Evolutionary conservation across 92 coral and sea anemone species (phyloP), one percentile per base, ranked within the genome.

Genomic region (Porites cylindrica): DNA sequence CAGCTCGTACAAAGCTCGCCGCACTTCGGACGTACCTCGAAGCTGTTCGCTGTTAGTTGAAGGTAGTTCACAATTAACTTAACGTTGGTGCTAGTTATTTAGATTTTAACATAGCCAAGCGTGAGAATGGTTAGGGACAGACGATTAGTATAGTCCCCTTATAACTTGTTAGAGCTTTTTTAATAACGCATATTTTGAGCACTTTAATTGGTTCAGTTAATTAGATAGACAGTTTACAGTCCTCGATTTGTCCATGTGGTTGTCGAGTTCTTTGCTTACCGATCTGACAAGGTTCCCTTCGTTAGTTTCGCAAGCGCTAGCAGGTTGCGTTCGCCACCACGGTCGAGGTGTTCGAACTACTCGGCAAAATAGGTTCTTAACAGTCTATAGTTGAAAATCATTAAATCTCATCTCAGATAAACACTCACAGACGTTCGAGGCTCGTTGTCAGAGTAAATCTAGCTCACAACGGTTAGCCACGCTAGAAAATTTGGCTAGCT

Each of bases 41-140:
- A 71, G 76, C 76, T 71, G 76, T 43, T 71, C 76, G 77, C 61
- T 73, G 77, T 43, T 73, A 16, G 16, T 73, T 73, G 77, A 73
- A 73, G 77, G 77, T 73, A 73, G 0, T 73, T 50, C 58, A 51
- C 59, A 72, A 72, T 43, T 43, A 72, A 72, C 24, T 32, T 32
- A 73, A 51, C 38, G 59, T 51, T 72, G 47, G 19, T 70, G 75
- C 53, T 43, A 7, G 59, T 17, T 43, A 51, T 73, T 72, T 73
- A 51, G 77, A 19, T 73, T 72, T n/a, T 51, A 72, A 61, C 61
- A 47, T 72, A 72, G 77, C 59, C 60, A 47, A 47, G 77, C 32
- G 38, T 51, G 32, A 18, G 77, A 72, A 72, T 18, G 60, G 13
- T 72, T 72, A 47, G 61, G 18, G 60, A 43, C 23, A 19, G 29